phyloP scores from a whole-genome alignment of 2,113 vertebrate species.

The Pseudorasbora parva region DNA sequence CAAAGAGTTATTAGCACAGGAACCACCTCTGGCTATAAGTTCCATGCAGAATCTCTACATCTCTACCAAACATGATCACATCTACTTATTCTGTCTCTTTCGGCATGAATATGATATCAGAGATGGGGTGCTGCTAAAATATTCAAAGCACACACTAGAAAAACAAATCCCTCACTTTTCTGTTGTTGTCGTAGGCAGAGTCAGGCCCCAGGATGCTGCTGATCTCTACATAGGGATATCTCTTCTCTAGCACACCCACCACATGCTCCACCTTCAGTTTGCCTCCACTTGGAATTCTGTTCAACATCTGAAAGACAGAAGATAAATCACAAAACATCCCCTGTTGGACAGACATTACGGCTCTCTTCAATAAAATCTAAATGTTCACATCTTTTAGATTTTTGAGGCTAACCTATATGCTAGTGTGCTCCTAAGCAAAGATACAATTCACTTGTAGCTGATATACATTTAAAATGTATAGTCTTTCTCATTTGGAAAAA shows the following conservation, averaged over 20 bases:
- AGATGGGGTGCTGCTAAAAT: not conserved
- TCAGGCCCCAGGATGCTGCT: slow-evolving; percentile 88
- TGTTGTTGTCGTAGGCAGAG: slow-evolving; percentile 90
- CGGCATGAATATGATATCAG: not conserved
- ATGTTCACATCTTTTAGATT: no score
- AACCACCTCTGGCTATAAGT: not conserved
- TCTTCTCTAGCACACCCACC: slow-evolving; percentile 88
- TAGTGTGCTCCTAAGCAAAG: not conserved
- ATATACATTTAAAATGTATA: no score
- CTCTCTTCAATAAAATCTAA: not conserved
- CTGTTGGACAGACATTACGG: not conserved
- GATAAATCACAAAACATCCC: not conserved
- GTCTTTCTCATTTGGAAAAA: no score
- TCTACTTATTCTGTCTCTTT: not conserved
- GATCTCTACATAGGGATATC: slow-evolving; percentile 90
- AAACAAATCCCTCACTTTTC: slow-evolving; percentile 82
- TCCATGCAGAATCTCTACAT: not conserved
- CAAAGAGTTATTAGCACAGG: not conserved
- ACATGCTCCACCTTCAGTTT: slow-evolving; percentile 87
- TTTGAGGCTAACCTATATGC: no score
- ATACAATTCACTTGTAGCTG: no score
- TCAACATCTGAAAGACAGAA: slow-evolving; percentile 83
- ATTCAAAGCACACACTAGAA: not conserved
- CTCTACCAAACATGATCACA: not conserved
- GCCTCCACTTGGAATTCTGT: slow-evolving; percentile 82